Conservation (phyloP, 2,113 vertebrate species). For the Numida meleagris region DNA sequence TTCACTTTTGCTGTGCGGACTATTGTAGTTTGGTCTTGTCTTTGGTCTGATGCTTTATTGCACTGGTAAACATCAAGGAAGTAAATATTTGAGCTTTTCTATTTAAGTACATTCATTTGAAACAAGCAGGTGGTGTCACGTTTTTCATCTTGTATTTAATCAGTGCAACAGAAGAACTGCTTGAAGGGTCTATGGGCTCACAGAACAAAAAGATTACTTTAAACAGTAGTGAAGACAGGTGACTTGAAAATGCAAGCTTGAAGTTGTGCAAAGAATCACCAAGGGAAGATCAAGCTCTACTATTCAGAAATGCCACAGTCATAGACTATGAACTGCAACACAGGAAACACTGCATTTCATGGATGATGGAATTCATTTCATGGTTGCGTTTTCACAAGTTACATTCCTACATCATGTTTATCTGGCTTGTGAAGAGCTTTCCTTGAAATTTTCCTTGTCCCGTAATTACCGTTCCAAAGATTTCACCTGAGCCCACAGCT, state of each 20-base stretch:
- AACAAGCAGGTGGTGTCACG: constrained; percentile 30
- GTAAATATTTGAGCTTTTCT: constrained; percentile 58
- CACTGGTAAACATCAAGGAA: constrained; percentile 65
- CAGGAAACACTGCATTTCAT: background rate
- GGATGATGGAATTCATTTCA: background rate
- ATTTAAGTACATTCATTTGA: constrained; percentile 26
- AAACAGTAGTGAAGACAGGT: background rate
- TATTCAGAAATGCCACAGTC: background rate
- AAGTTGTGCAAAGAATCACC: background rate
- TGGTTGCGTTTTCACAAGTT: background rate
- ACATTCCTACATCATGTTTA: background rate
- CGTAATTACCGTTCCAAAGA: background rate
- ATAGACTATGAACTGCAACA: background rate
- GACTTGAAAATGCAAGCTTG: background rate
- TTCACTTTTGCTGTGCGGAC: constrained; percentile 34
- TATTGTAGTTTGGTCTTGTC: constrained; percentile 59
- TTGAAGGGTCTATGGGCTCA: background rate
- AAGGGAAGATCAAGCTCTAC: background rate
- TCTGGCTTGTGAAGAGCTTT: background rate
- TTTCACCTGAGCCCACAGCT: background rate
- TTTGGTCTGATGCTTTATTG: constrained; percentile 65
- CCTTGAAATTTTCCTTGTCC: background rate
- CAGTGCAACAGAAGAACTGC: background rate
- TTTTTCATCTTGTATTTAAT: constrained; percentile 13
- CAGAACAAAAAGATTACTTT: background rate